Evolutionary conservation across 2,888 invertebrate species (phyloP), one percentile per base, ranked within the genome.

Genomic region (Leistus spinibarbis): DNA sequence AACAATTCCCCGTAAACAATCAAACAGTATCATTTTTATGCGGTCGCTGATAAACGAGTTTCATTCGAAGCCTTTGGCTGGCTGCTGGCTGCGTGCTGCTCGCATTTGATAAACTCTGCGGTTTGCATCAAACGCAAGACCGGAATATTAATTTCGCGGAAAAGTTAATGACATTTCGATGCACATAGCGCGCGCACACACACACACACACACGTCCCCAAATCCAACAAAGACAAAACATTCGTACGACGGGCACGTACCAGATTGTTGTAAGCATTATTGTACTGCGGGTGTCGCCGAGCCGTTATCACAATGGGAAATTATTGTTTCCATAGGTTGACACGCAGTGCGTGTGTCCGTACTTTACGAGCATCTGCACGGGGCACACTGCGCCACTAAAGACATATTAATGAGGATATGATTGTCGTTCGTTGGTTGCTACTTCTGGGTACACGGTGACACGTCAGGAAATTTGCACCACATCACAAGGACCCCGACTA

Each of bases 351-450:
- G 54, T 54, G 53, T 62, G 16, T n/a, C n/a, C 19, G 3, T 54
- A 19, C n/a, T 2, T 10, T 19, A 60, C 60, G 60, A 4, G 60
- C 60, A 60, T 60, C 60, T 60, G 60, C 64, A 16, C 60, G 16
- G 27, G 17, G 60, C 64, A 16, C 60, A 10, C 19, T 56, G 24
- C 40, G 40, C 16, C n/a, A 23, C 27, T 66, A 53, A 73, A 73
- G 66, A 73, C 66, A 65, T 73, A 73, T 73, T 73, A 73, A 73
- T 73, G 72, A 73, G 72, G 66, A 66, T 57, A 73, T 73, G 72
- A 66, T 73, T 60, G 60, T 56, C 60, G 19, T 16, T n/a, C n/a
- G n/a, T n/a, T n/a, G n/a, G n/a, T n/a, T 19, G 60, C 13, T 23
- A 54, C 27, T 23, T 66, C 24, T 17, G 53, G 20, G n/a, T 40